Base-by-base conservation (phyloP, 1,140 invertebrate genomes). In the Tetragonula clypearis region DNA sequence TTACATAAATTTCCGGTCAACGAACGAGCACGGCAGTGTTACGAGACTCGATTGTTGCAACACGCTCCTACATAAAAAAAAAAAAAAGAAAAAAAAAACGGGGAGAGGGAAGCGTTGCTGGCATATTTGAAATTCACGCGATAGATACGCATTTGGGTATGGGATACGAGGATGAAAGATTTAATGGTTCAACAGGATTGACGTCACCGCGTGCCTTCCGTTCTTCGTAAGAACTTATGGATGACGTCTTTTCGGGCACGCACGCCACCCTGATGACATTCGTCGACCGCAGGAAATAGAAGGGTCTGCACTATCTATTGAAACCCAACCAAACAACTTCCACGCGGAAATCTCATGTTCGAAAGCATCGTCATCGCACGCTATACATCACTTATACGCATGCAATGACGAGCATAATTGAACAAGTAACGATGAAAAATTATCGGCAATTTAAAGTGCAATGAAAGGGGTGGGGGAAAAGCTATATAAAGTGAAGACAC, bases 221-320 rank as follows among this genome's bases (percentile, higher is more conserved):
- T 74, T 58, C 58, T 68, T 78, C 60, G 23, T 19, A n/a, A 55
- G 82, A 73, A 84, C 26, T n/a, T 8, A 17, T 23, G 66, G 58
- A 4, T 81, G 53, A 73, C 78, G 77, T 85, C 79, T 62, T 58
- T 74, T 19, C n/a, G 19, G n/a, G 60, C 84, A 85, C 84, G 84
- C 75, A 85, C 78, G 30, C 77, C 69, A 85, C 60, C 83, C 41
- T 49, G 58, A 17, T 58, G 53, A 77, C 53, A 65, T 83, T 56
- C 30, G 15, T 23, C 56, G 56, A 30, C 19, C 12, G 58, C 58
- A 56, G 71, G 60, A 72, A 69, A 21, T 19, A 21, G 19, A 80
- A 71, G 41, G 14, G n/a, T 58, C n/a, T 21, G 55, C 9, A 49
- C 19, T 53, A 4, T 55, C 19, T 30, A 17, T 30, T 2, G 56